These are phyloP conservation scores for Cricetomys ansorgei DNA, from an alignment of 2,113 vertebrate genomes.

Conservation along the genomic window DNA sequence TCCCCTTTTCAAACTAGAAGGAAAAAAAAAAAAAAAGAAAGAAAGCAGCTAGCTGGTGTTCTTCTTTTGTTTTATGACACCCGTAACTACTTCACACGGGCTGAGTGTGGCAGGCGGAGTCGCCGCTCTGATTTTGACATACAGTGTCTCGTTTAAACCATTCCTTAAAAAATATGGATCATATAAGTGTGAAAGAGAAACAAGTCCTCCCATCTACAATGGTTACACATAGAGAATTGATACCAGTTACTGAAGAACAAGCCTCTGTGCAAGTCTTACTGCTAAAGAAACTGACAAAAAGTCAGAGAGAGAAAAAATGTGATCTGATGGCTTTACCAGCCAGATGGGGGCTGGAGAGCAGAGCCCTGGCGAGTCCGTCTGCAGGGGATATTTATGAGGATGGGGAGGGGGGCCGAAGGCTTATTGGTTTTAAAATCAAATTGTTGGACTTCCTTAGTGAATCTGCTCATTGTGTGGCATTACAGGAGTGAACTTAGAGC, in stretches of 20 bases:
- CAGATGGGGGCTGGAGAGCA: background rate
- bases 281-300: constrained; percentile 45
- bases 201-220: background rate
- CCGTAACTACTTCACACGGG: constrained; percentile 66
- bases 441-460: background rate
- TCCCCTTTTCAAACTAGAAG: constrained; percentile 79
- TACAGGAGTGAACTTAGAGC: background rate
- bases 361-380: background rate
- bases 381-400: background rate
- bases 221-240: background rate
- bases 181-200: background rate
- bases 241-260: background rate
- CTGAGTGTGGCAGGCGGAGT: constrained; percentile 73
- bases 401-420: background rate
- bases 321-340: constrained; percentile 44
- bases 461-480: background rate
- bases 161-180: background rate
- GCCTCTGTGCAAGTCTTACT: constrained; percentile 39
- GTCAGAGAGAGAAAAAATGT: background rate
- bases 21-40: background rate
- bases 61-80: constrained; percentile 75
- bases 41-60: constrained; percentile 58
- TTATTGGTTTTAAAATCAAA: background rate
- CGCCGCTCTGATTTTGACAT: constrained; percentile 47
- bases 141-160: constrained; percentile 55